Evolutionary conservation across 2,797 vertebrate species (phyloP), one percentile per base, ranked within the genome.

Genomic region (Octomys mimax): DNA sequence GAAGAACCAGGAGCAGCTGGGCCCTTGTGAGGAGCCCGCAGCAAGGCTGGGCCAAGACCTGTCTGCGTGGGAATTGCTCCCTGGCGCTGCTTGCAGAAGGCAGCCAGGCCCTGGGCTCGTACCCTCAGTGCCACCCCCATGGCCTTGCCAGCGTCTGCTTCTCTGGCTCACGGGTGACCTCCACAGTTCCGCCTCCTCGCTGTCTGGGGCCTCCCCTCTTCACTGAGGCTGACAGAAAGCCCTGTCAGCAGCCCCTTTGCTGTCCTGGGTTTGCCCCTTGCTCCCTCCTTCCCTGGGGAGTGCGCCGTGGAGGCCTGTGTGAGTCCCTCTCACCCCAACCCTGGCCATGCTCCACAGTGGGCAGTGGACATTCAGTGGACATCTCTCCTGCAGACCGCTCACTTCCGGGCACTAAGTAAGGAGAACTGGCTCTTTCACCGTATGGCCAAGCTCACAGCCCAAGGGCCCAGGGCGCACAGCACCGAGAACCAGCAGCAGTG

Each of bases 1-100:
- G 14, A 92, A 73, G 68, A 54, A 66, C 87, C 87, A 90, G 64
- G 73, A 95, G n/a, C 93, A 93, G 92, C 96, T 96, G 96, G 93
- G 62, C n/a, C n/a, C 39, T 39, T 3, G 2, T 22, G n/a, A 68
- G 2, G 52, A 59, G 83, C 83, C 78, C 89, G 85, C 71, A 87
- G 93, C 64, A 70, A n/a, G 42, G 73, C 54, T 78, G 3, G 82
- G 87, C 46, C 52, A 28, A 85, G 75, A 87, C 61, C 33, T 81
- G 5, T 7, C 71, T 24, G 18, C 16, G 0, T 42, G 71, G 49
- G 49, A 46, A 24, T 3, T 12, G 24, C 24, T 9, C 6, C 7
- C 28, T 4, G 3, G 19, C 14, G 31, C 66, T 81, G 39, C 59
- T 62, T 12, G 16, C 19, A 11, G 57, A 54, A 84, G 24, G 33